Evolutionary conservation across 2,888 invertebrate species (phyloP), one percentile per base, ranked within the genome.

Genomic region (Polyommatus icarus): DNA sequence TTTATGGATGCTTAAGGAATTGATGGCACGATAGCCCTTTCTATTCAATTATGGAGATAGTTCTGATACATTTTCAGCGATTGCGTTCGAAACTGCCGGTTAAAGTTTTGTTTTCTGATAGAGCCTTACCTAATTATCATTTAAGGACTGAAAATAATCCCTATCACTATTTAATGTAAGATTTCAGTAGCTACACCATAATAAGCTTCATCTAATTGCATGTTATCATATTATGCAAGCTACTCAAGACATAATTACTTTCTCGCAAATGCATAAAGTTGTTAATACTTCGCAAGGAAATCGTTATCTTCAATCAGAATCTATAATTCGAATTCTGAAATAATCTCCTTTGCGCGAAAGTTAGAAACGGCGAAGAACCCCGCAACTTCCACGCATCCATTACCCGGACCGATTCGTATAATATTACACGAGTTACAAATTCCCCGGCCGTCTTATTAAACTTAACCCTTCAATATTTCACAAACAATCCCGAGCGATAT

Each of bases 401-500:
- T n/a, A 72, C 72, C 40, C 72, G 40, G n/a, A 73, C 73, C 46
- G 73, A 73, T 36, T 73, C 73, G 46, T 36, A 73, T 76, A 50
- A 76, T 29, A 76, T 76, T 29, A 50, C 46, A 32, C 50, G 76
- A 50, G 50, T 76, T 76, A 76, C 76, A 61, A 59, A 76, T 76
- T 76, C 76, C 76, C 57, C 18, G 20, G 8, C 32, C 36, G 10
- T 76, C 76, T 61, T 76, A 76, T 76, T 76, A 76, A 76, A 76
- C 76, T 59, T 54, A 76, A 76, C 76, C 73, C 73, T 76, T 76
- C 76, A 76, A 76, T 76, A 76, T 59, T 61, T 36, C 76, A 24
- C 57, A 77, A 73, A 77, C 54, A 77, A 77, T 72, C 78, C 73
- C 67, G 72, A 79, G 79, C 79, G 77, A 81, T 79, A 81, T 79